A percentile compares a stretch with the other conserved stretches of the same genome.
phyloP scores from a whole-genome alignment of 1,140 invertebrate species.

The Papilio dardanus region DNA sequence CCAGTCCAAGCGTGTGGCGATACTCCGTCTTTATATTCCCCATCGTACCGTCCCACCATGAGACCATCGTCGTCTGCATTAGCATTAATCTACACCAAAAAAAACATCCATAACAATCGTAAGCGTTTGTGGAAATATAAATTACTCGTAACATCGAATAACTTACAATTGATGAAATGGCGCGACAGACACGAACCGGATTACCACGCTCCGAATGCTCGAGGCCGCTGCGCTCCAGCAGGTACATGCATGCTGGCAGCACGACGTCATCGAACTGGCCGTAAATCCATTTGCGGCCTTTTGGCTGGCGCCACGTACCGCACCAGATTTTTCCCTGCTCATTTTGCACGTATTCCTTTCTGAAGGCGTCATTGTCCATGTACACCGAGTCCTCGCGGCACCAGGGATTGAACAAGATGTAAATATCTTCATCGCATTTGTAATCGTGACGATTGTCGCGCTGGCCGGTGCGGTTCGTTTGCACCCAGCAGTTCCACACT shows the following conservation, averaged over 20 bases:
- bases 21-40: conserved; percentile 87
- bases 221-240: conserved; percentile 85
- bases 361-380: conserved; percentile 85
- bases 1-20: conserved; percentile 88
- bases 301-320: conserved; percentile 85
- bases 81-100: conserved; percentile 81
- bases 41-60: conserved; percentile 88
- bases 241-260: conserved; percentile 85
- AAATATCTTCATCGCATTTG: conserved; percentile 85
- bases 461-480: conserved; percentile 83
- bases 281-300: conserved; percentile 88
- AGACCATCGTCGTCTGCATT: conserved; percentile 86
- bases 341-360: conserved; percentile 88
- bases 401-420: conserved; percentile 93
- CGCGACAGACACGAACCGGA: conserved; percentile 86
- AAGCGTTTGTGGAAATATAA: not conserved
- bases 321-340: conserved; percentile 91
- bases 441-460: conserved; percentile 82
- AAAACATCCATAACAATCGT: not conserved
- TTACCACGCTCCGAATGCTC: conserved; percentile 86
- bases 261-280: conserved; percentile 89
- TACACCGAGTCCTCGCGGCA: conserved; percentile 87
- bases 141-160: not conserved
- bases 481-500: conserved; percentile 86
- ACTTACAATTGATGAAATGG: conserved; percentile 87